Evolutionary conservation across 2,888 invertebrate genomes (phyloP).

Genomic region (Microdon myrmicae): DNA sequence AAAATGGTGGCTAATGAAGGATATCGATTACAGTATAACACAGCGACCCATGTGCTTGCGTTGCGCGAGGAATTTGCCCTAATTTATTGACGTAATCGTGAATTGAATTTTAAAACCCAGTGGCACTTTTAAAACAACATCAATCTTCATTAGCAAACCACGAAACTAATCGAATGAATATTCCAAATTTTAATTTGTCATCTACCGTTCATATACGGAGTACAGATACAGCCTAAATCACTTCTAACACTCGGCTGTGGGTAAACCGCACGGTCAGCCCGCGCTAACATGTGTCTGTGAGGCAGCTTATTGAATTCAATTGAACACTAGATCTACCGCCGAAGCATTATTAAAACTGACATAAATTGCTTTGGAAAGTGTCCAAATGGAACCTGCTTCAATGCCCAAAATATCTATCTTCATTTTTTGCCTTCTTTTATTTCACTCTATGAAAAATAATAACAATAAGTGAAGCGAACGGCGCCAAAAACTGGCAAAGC

Average conservation of each 20-base stretch:
- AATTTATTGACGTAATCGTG: too few relatives aligned
- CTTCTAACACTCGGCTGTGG: conserved; percentile 1
- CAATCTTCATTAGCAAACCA: too few relatives aligned
- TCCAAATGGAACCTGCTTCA: conserved; percentile 35
- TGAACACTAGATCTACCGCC: conserved; percentile 10
- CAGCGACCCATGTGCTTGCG: too few relatives aligned
- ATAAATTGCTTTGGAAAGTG: conserved; percentile 42
- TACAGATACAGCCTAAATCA: too few relatives aligned
- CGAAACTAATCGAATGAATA: too few relatives aligned
- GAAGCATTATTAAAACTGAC: conserved; percentile 48
- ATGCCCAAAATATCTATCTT: conserved; percentile 2
- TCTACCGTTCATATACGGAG: too few relatives aligned
- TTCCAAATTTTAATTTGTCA: too few relatives aligned
- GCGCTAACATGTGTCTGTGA: conserved; percentile 28
- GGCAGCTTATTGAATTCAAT: conserved; percentile 43
- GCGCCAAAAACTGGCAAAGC: conserved; percentile 5
- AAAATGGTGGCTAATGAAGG: too few relatives aligned
- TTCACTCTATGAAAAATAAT: conserved; percentile 16
- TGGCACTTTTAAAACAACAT: too few relatives aligned
- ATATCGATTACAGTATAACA: too few relatives aligned
- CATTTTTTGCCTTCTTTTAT: not conserved
- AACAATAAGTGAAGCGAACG: conserved; percentile 31
- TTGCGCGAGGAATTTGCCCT: too few relatives aligned
- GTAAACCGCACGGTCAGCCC: not conserved
- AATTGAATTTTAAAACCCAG: too few relatives aligned